Percentiles rank a stretch among this genome's conserved stretches.
Evolutionary conservation across 2,888 invertebrate species (phyloP).

Genomic region (Tachystola acroxantha): DNA sequence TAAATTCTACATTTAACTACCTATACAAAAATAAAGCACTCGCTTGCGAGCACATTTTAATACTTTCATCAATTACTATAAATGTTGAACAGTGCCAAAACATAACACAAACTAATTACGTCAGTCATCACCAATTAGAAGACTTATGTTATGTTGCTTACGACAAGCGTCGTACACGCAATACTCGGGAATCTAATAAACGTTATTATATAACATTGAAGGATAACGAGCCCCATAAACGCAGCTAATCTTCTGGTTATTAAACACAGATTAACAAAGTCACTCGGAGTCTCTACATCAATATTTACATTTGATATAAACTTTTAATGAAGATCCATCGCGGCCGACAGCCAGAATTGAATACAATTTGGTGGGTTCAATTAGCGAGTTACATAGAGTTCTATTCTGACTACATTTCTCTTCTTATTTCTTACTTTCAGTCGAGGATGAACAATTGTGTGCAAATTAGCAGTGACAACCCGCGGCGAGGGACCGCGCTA

Average conservation of each 20-base stretch:
- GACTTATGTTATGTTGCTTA: neutral
- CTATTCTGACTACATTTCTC: slow-evolving; percentile 48
- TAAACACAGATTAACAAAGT: slow-evolving; percentile 33
- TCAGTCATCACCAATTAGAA: neutral
- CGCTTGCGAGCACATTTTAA: too few species aligned
- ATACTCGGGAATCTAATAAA: neutral
- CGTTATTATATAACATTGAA: neutral
- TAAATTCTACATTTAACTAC: too few species aligned
- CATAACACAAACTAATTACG: neutral
- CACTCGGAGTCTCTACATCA: slow-evolving; percentile 38
- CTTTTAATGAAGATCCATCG: slow-evolving; percentile 50
- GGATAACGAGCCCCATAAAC: neutral
- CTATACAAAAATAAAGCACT: too few species aligned
- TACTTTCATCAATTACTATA: too few species aligned
- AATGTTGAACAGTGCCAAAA: too few species aligned
- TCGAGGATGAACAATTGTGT: slow-evolving; percentile 68
- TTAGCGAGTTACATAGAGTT: slow-evolving; percentile 58
- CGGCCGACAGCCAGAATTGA: slow-evolving; percentile 29
- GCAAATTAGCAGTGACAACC: slow-evolving; percentile 71
- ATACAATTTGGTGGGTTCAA: slow-evolving; percentile 52
- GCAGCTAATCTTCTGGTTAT: neutral
- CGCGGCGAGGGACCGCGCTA: slow-evolving; percentile 43
- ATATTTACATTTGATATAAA: slow-evolving; percentile 45
- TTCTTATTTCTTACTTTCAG: slow-evolving; percentile 65
- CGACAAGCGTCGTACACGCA: neutral